Evolutionary conservation across 2,797 vertebrate genomes (phyloP).

Genomic region (Prionace glauca): DNA sequence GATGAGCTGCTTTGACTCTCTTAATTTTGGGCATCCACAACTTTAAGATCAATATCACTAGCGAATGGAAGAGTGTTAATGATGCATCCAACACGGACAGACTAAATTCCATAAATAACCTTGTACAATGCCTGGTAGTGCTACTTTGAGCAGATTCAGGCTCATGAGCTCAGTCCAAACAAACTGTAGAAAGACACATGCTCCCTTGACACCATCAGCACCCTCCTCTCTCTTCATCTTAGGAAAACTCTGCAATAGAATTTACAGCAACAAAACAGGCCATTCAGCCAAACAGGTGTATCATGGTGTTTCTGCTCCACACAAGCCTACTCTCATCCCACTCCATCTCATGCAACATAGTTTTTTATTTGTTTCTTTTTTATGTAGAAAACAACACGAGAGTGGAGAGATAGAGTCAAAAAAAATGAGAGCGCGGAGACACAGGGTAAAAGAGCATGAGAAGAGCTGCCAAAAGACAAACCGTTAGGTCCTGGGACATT

Average conservation of each 20-base stretch:
- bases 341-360: not conserved
- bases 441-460: too few relatives aligned
- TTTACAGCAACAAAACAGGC: not conserved
- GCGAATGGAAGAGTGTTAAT: not conserved
- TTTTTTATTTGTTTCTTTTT: not conserved
- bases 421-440: too few relatives aligned
- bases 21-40: not conserved
- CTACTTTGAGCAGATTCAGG: not conserved
- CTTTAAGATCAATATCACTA: not conserved
- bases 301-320: not conserved
- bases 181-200: not conserved
- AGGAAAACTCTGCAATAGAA: not conserved
- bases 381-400: too few relatives aligned
- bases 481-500: too few relatives aligned
- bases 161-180: not conserved
- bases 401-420: too few relatives aligned
- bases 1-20: not conserved
- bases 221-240: not conserved
- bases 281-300: not conserved
- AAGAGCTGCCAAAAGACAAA: too few relatives aligned
- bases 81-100: not conserved
- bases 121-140: not conserved
- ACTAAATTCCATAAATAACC: not conserved
- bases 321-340: not conserved
- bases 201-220: not conserved